phyloP scores from a whole-genome alignment of 2,113 vertebrate species.

The Raja brachyura region DNA sequence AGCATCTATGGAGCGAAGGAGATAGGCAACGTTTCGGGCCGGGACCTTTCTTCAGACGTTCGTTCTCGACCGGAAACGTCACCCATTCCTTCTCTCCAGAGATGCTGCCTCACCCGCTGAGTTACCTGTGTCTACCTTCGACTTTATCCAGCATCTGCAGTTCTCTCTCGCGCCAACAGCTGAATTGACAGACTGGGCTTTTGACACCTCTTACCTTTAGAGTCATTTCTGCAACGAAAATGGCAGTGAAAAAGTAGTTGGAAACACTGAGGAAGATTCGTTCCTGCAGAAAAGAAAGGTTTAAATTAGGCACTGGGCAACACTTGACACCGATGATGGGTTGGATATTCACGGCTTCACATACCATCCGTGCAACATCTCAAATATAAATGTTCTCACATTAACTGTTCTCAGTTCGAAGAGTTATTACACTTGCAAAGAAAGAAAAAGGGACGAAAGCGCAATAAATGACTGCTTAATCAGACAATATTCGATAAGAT shows the following conservation, averaged over 20 bases:
- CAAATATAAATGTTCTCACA: neutral
- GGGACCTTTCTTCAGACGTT: too few relatives aligned
- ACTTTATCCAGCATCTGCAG: too few relatives aligned
- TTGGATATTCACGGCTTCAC: neutral
- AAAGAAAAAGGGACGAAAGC: neutral
- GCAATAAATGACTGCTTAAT: neutral
- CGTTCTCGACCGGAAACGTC: too few relatives aligned
- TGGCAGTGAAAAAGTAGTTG: constrained; percentile 95
- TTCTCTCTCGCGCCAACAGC: neutral
- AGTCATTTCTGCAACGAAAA: constrained; percentile 94
- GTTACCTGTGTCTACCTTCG: too few relatives aligned
- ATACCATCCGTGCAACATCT: too few relatives aligned
- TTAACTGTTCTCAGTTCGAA: neutral
- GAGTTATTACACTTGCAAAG: neutral
- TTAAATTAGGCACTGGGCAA: too few relatives aligned
- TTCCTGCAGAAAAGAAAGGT: constrained; percentile 59
- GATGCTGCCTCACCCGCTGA: too few relatives aligned
- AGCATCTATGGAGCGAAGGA: too few relatives aligned
- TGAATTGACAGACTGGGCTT: neutral
- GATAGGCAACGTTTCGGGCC: too few relatives aligned
- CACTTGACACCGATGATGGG: neutral
- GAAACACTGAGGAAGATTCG: constrained; percentile 88
- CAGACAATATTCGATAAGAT: too few relatives aligned
- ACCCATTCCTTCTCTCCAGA: too few relatives aligned
- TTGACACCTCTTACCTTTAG: constrained; percentile 70